Evolutionary conservation across 2,797 vertebrate species (phyloP).

Genomic region (Poecilia picta): DNA sequence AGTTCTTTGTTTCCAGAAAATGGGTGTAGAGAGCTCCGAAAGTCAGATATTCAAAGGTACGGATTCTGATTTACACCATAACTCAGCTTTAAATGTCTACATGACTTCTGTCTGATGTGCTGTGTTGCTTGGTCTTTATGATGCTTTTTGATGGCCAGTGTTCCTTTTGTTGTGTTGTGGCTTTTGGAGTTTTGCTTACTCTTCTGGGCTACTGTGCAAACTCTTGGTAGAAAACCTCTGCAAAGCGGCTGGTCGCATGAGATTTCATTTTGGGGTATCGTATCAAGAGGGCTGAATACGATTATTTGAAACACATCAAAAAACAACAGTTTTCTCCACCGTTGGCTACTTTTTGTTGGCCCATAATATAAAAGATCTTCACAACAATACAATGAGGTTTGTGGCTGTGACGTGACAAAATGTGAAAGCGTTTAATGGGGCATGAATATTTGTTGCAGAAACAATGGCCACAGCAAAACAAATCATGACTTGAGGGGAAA

Average conservation of each 20-base stretch:
- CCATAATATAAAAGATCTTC: not conserved
- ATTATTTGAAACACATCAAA: not conserved
- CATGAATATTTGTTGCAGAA: not conserved
- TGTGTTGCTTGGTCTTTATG: not conserved
- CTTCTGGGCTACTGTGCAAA: not conserved
- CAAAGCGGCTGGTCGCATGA: not conserved
- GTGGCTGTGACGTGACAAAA: not conserved
- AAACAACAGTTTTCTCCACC: not conserved
- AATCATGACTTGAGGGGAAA: not conserved
- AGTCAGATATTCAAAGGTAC: not conserved
- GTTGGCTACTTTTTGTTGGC: not conserved
- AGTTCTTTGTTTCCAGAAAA: not conserved
- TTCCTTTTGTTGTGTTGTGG: not conserved
- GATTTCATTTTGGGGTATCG: not conserved
- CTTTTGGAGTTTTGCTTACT: not conserved
- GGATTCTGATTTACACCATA: not conserved
- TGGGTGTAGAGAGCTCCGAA: not conserved
- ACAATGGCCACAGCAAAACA: constrained; percentile 19
- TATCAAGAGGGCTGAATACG: not conserved
- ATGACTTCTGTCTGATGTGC: not conserved
- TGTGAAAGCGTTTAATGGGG: not conserved
- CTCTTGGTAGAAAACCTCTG: not conserved
- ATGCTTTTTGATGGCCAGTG: not conserved
- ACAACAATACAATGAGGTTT: not conserved
- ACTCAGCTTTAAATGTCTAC: not conserved